Percentiles rank a stretch among this genome's conserved stretches.
These are phyloP conservation scores for Cyanoramphus novaezelandiae DNA, from an alignment of 2,113 vertebrate genomes.

Conservation along the genomic window DNA sequence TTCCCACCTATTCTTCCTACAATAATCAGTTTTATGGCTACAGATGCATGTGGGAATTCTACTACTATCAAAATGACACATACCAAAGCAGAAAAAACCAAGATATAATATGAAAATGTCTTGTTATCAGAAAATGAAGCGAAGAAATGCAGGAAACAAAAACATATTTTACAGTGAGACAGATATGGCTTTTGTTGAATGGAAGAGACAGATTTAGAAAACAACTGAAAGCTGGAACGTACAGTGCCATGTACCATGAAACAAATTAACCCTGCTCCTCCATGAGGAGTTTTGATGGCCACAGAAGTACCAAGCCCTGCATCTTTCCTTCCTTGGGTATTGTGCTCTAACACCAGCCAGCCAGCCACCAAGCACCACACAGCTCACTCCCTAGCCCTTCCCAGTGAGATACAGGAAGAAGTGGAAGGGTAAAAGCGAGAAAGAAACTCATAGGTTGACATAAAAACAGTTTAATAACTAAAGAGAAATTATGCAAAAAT, in stretches of 20 bases:
- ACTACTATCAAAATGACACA: neutral
- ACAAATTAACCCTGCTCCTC: neutral
- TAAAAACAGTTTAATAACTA: neutral
- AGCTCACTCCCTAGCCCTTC: fast-evolving
- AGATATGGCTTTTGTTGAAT: neutral
- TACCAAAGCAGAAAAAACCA: neutral
- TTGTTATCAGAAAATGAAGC: neutral
- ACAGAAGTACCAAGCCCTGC: neutral
- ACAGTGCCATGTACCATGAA: neutral
- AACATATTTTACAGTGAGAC: neutral
- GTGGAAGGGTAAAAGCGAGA: neutral
- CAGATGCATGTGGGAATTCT: neutral
- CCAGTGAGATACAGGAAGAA: fast-evolving
- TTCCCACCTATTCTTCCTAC: neutral
- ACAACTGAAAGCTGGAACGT: neutral
- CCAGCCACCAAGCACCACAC: neutral
- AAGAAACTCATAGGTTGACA: fast-evolving
- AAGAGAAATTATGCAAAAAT: neutral
- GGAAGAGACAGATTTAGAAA: neutral
- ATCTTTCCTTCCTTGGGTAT: neutral
- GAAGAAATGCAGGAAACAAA: neutral
- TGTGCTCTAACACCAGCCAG: neutral
- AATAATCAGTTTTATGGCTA: neutral
- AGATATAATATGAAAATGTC: neutral
- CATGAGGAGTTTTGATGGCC: neutral